Conservation (phyloP, 2,888 invertebrate genomes). For the Stegana nigrithorax region DNA sequence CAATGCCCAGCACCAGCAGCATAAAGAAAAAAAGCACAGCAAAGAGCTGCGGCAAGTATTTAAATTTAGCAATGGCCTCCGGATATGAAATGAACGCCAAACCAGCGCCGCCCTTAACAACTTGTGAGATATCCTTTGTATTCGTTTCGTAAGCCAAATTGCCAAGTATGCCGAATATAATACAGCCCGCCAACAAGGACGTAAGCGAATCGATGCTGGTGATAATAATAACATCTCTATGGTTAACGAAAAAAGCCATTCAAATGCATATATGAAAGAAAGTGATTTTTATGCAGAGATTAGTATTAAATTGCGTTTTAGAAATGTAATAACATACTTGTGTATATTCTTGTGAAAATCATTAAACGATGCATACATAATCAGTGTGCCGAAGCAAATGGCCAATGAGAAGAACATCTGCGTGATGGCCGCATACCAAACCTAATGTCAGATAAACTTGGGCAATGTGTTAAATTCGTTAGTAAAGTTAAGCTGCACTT, state of each 20-base stretch:
- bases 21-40: conserved; percentile 72
- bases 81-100: conserved; percentile 83
- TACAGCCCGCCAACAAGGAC: conserved; percentile 83
- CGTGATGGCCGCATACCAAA: conserved; percentile 75
- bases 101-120: conserved; percentile 81
- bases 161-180: conserved; percentile 86
- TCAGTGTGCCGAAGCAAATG: conserved; percentile 74
- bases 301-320: background rate
- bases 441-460: conserved; percentile 59
- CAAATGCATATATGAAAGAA: background rate
- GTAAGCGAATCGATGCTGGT: conserved; percentile 86
- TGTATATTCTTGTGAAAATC: conserved; percentile 73
- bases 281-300: background rate
- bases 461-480: background rate
- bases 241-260: background rate
- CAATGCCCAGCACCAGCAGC: conserved; percentile 71
- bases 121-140: conserved; percentile 72
- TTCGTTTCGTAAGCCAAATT: conserved; percentile 79
- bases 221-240: conserved; percentile 83
- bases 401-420: conserved; percentile 76
- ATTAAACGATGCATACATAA: conserved; percentile 75
- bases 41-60: conserved; percentile 71
- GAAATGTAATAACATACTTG: conserved; percentile 63
- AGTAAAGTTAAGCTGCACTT: conserved; percentile 3
- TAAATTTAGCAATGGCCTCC: conserved; percentile 72